phyloP scores from a whole-genome alignment of 2,113 vertebrate species.

The Desmodus rotundus region DNA sequence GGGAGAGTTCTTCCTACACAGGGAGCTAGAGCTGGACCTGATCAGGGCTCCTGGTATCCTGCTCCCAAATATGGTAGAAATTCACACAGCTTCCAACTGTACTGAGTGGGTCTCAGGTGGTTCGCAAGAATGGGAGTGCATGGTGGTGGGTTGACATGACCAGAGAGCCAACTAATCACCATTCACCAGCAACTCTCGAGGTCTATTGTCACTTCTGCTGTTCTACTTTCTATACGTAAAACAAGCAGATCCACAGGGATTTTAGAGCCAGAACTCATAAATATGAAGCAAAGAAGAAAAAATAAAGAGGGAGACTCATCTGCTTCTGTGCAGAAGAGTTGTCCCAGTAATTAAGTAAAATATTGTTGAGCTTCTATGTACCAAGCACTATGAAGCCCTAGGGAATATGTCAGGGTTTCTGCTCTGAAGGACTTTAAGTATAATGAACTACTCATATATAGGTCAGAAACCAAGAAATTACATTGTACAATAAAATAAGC shows the following conservation, averaged over 20 bases:
- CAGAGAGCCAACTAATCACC: neutral
- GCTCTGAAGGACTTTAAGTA: neutral
- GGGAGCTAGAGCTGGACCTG: neutral
- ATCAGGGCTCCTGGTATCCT: neutral
- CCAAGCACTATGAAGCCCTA: neutral
- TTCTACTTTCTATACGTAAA: neutral
- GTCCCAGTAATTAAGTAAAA: neutral
- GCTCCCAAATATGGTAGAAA: neutral
- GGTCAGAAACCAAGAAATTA: neutral
- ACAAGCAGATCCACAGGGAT: neutral
- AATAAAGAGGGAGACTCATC: neutral
- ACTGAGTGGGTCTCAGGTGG: neutral
- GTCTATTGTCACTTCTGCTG: neutral
- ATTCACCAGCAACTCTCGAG: neutral
- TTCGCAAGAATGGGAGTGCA: neutral
- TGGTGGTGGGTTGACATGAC: neutral
- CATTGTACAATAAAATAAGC: neutral
- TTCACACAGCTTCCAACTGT: neutral
- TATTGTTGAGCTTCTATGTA: neutral
- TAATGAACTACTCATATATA: neutral
- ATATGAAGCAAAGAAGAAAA: neutral
- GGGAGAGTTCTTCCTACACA: neutral
- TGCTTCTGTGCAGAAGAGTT: neutral
- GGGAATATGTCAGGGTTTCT: neutral
- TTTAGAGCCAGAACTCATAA: neutral